Evolutionary conservation across 1,140 invertebrate species (phyloP).

Genomic region (Tribolium castaneum): DNA sequence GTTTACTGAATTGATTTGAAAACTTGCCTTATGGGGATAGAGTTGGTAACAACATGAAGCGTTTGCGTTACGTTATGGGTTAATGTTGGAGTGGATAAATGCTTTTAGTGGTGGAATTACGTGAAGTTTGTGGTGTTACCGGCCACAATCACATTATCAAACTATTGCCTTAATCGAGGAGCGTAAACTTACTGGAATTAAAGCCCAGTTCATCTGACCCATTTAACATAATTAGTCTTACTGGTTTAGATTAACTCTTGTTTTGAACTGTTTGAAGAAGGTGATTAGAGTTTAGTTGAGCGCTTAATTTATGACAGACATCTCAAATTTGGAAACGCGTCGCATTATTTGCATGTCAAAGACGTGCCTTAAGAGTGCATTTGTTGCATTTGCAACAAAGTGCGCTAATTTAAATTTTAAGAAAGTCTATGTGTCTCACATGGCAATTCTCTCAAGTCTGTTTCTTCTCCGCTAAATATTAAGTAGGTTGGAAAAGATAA

Average conservation of each 20-base stretch:
- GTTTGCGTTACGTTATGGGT: constrained; percentile 29
- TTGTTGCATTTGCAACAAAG: background rate
- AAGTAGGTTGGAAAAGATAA: constrained; percentile 23
- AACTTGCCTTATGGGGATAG: background rate
- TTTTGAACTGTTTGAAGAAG: constrained; percentile 24
- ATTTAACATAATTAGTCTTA: constrained; percentile 51
- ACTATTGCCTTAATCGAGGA: constrained; percentile 47
- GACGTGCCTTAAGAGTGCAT: background rate
- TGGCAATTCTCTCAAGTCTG: constrained; percentile 12
- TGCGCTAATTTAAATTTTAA: constrained; percentile 6
- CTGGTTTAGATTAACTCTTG: constrained; percentile 46
- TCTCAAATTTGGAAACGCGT: background rate
- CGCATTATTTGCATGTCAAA: background rate
- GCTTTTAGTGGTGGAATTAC: constrained; percentile 38
- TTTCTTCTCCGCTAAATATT: background rate
- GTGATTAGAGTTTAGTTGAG: constrained; percentile 17
- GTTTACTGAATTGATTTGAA: too few species aligned
- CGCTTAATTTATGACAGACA: constrained; percentile 34
- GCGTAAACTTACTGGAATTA: constrained; percentile 47
- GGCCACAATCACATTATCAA: constrained; percentile 51
- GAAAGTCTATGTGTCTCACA: constrained; percentile 3
- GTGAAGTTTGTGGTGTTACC: constrained; percentile 41
- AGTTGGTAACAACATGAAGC: background rate
- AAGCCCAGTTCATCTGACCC: constrained; percentile 47
- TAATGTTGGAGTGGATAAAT: constrained; percentile 16